Percentiles rank a stretch among this genome's conserved stretches.
These are phyloP conservation scores for Holocentrus rufus DNA, from an alignment of 2,797 vertebrate species.

Conservation along the genomic window DNA sequence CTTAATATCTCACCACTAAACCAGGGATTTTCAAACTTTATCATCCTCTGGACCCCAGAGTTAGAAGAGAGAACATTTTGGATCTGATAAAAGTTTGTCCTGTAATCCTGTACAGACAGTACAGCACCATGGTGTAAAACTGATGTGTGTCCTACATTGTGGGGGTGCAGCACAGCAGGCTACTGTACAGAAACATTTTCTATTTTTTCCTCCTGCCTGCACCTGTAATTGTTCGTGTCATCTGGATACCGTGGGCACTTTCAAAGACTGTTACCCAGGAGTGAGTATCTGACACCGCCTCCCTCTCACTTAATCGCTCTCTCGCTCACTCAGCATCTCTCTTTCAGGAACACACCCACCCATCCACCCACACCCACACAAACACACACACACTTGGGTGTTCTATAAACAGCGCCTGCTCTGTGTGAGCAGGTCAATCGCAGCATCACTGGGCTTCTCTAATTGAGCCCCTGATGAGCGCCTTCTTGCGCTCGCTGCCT, in stretches of 20 bases:
- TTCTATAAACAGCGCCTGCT: slow-evolving; percentile 55
- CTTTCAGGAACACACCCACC: slow-evolving; percentile 33
- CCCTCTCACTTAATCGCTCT: slow-evolving; percentile 57
- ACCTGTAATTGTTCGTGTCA: slow-evolving; percentile 32
- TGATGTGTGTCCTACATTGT: background rate
- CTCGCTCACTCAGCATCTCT: slow-evolving; percentile 66
- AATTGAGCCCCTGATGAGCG: slow-evolving; percentile 65
- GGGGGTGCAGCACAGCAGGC: background rate
- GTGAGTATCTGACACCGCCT: slow-evolving; percentile 51
- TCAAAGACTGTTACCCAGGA: slow-evolving; percentile 34
- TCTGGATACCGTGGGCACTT: slow-evolving; percentile 52
- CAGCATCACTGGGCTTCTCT: slow-evolving; percentile 59
- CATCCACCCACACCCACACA: slow-evolving; percentile 12
- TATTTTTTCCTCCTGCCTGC: slow-evolving; percentile 8
- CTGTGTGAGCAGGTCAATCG: slow-evolving; percentile 54
- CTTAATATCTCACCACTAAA: background rate
- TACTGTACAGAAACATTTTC: background rate
- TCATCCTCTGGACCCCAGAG: no score
- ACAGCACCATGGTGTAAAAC: background rate
- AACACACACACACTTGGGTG: slow-evolving; percentile 20
- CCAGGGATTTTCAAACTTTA: no score
- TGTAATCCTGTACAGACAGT: background rate
- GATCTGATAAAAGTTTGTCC: background rate
- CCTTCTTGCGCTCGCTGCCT: slow-evolving; percentile 49
- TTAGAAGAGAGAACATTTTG: background rate